phyloP scores from a whole-genome alignment of 2,113 vertebrate genomes.

The Callaeas wilsoni region DNA sequence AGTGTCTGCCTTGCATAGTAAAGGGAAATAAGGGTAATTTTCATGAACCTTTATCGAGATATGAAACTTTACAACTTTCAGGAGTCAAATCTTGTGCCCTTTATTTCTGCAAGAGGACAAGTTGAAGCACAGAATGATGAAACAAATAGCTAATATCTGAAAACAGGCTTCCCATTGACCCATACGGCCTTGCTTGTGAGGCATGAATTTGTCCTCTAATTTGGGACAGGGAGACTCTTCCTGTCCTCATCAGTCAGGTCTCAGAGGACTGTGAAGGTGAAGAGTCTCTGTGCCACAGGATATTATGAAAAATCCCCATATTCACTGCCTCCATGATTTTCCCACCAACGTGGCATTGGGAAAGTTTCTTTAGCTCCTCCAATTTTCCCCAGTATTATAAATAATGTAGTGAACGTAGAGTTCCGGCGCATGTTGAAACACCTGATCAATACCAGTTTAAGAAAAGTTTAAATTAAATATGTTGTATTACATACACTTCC shows the following conservation, averaged over 20 bases:
- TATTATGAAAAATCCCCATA: fast-evolving
- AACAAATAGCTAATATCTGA: not conserved
- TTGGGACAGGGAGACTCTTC: not conserved
- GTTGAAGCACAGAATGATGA: not conserved
- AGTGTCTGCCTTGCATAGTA: not conserved
- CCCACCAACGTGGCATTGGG: not conserved
- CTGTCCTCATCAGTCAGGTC: not conserved
- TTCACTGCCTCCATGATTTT: not conserved
- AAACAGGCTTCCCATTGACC: not conserved
- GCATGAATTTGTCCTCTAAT: fast-evolving
- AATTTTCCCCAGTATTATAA: not conserved
- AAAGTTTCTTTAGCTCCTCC: not conserved
- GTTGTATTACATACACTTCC: not conserved
- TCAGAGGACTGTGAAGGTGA: fast-evolving
- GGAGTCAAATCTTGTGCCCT: fast-evolving
- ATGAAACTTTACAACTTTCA: not conserved
- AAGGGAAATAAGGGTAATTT: not conserved
- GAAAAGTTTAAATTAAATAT: not conserved
- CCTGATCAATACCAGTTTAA: not conserved
- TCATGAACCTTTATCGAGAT: not conserved
- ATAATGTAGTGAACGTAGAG: not conserved
- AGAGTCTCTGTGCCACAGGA: not conserved
- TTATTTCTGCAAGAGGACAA: not conserved
- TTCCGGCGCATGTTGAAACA: not conserved
- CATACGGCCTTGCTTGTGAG: fast-evolving